Conservation (phyloP, 92 coral and sea anemone species). For the Chrysogorgia sp. region DNA sequence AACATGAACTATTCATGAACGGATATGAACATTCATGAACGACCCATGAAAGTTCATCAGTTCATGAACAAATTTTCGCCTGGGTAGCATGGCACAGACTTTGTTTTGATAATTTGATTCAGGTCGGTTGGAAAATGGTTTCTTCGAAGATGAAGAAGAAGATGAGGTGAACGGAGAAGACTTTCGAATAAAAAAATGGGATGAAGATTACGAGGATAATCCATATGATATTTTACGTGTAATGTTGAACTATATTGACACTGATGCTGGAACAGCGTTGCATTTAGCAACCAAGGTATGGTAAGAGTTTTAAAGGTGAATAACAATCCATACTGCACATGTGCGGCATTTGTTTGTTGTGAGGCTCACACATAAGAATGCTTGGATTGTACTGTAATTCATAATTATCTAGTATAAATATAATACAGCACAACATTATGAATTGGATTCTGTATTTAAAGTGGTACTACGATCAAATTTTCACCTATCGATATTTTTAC, state of each 20-base stretch:
- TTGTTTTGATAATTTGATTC: too few relatives aligned
- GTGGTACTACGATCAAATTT: too few relatives aligned
- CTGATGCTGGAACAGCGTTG: constrained; percentile 92
- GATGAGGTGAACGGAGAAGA: constrained; percentile 67
- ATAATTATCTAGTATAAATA: too few relatives aligned
- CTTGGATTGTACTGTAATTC: too few relatives aligned
- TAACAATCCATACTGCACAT: too few relatives aligned
- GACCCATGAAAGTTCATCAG: too few relatives aligned
- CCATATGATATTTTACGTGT: constrained; percentile 90
- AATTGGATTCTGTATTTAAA: neutral
- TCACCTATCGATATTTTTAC: too few relatives aligned
- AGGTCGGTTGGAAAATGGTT: constrained; percentile 94
- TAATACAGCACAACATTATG: neutral
- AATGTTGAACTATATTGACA: constrained; percentile 90
- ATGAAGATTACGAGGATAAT: constrained; percentile 85
- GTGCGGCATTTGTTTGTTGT: neutral
- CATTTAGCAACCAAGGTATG: constrained; percentile 94
- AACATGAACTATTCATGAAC: too few relatives aligned
- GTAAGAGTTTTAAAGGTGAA: neutral
- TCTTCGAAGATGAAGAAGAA: constrained; percentile 93
- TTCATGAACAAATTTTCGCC: too few relatives aligned
- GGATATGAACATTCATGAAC: too few relatives aligned
- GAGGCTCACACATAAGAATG: too few relatives aligned
- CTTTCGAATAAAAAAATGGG: constrained; percentile 76
- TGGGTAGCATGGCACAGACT: too few relatives aligned